Percentiles rank a stretch among this genome's conserved stretches.
Evolutionary conservation across 2,113 vertebrate species (phyloP).

Genomic region (Lota lota): DNA sequence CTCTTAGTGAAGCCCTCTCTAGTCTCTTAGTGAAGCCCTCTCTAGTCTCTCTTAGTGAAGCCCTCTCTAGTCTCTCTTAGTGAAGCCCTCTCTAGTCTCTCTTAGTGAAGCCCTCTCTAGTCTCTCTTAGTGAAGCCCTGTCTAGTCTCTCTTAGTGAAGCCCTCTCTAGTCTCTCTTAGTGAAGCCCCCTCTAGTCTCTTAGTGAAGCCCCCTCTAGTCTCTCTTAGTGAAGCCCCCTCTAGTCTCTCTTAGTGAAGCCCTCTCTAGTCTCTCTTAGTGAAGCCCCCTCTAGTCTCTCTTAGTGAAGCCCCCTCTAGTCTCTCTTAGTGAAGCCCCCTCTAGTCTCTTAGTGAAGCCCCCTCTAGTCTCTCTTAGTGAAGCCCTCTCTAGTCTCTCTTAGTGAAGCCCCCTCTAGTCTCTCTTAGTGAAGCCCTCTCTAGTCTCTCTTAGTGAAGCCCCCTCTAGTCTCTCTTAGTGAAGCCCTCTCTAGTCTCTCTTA

Average conservation of each 20-base stretch:
- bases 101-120: slow-evolving; percentile 13
- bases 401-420: too few relatives aligned
- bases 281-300: slow-evolving; percentile 1
- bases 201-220: slow-evolving; percentile 12
- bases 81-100: neutral
- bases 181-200: neutral
- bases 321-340: too few relatives aligned
- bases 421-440: too few relatives aligned
- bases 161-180: too few relatives aligned
- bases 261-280: too few relatives aligned
- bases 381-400: slow-evolving; percentile 1
- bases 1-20: slow-evolving; percentile 13
- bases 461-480: too few relatives aligned
- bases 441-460: slow-evolving; percentile 16
- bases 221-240: too few relatives aligned
- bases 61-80: too few relatives aligned
- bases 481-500: slow-evolving; percentile 1
- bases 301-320: slow-evolving; percentile 12
- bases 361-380: too few relatives aligned
- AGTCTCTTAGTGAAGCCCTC: too few relatives aligned
- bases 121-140: too few relatives aligned
- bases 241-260: slow-evolving; percentile 11
- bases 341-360: slow-evolving; percentile 13
- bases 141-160: slow-evolving; percentile 9
- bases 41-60: slow-evolving; percentile 9